These are phyloP conservation scores for Peromyscus attwateri DNA, from an alignment of 2,797 vertebrate genomes.

Conservation along the genomic window DNA sequence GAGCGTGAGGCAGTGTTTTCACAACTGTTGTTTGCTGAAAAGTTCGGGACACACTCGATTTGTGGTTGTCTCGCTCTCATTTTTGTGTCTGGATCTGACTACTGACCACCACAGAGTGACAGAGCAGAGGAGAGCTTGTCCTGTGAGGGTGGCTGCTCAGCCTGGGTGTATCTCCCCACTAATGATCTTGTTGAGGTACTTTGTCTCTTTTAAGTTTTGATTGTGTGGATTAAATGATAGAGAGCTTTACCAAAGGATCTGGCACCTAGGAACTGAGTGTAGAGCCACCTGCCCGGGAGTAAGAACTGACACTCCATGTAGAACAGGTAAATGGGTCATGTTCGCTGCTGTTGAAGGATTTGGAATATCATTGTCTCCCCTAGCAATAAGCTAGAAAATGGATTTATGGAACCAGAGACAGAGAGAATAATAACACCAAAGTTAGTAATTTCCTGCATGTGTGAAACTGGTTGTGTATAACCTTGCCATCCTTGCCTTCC, in stretches of 20 bases:
- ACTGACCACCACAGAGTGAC: not conserved
- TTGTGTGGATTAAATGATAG: not conserved
- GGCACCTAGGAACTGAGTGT: too few species aligned
- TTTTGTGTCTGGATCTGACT: not conserved
- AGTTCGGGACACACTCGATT: not conserved
- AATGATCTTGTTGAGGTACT: not conserved
- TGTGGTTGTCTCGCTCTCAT: not conserved
- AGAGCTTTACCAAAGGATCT: not conserved
- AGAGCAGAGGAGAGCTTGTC: not conserved
- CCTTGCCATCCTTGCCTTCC: too few species aligned
- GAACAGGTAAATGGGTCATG: too few species aligned
- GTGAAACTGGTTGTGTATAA: too few species aligned
- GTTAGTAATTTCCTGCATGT: too few species aligned
- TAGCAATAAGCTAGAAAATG: too few species aligned
- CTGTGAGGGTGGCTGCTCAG: not conserved
- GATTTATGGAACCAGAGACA: too few species aligned
- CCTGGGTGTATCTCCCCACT: not conserved
- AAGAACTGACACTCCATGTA: not conserved
- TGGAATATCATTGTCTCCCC: too few species aligned
- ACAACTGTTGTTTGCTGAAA: not conserved
- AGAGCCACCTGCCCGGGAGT: not conserved
- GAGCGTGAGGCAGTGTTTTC: slow-evolving; percentile 5
- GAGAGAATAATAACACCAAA: too few species aligned
- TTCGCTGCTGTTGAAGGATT: too few species aligned
- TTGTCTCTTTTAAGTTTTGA: not conserved